Percentiles rank a stretch among this genome's conserved stretches.
Conservation (phyloP, 2,113 vertebrate genomes). For the Aythya baeri region DNA sequence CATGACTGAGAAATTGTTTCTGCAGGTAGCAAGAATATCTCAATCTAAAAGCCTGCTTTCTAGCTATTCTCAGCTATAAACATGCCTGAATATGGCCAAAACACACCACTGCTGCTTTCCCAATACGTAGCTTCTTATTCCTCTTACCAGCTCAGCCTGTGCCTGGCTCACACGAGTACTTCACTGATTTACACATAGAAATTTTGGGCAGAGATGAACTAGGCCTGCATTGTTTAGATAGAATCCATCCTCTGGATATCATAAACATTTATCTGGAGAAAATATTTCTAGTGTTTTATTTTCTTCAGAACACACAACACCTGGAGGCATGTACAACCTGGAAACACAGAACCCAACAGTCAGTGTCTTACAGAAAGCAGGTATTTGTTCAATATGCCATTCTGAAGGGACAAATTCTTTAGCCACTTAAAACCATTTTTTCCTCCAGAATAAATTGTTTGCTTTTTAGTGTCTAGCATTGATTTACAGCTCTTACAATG, state of each 20-base stretch:
- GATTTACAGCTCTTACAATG: not conserved
- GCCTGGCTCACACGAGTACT: accelerated
- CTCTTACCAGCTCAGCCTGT: not conserved
- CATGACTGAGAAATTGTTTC: not conserved
- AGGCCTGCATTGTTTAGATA: not conserved
- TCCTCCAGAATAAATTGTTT: not conserved
- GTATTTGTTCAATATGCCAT: not conserved
- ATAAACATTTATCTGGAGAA: not conserved
- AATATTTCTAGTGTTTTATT: accelerated
- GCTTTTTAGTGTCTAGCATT: not conserved
- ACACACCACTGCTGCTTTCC: not conserved
- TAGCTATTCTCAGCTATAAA: not conserved
- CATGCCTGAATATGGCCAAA: accelerated
- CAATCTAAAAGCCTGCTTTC: not conserved
- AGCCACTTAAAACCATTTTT: not conserved
- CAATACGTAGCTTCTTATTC: accelerated
- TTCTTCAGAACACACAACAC: not conserved
- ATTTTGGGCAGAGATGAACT: not conserved
- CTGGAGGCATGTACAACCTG: not conserved
- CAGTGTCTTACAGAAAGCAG: accelerated
- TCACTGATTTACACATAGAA: not conserved
- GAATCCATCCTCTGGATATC: not conserved
- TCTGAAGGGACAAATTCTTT: not conserved
- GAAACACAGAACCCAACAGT: accelerated
- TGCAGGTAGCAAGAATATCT: not conserved